Evolutionary conservation across 2,113 vertebrate species (phyloP).

Genomic region (Polypterus senegalus): DNA sequence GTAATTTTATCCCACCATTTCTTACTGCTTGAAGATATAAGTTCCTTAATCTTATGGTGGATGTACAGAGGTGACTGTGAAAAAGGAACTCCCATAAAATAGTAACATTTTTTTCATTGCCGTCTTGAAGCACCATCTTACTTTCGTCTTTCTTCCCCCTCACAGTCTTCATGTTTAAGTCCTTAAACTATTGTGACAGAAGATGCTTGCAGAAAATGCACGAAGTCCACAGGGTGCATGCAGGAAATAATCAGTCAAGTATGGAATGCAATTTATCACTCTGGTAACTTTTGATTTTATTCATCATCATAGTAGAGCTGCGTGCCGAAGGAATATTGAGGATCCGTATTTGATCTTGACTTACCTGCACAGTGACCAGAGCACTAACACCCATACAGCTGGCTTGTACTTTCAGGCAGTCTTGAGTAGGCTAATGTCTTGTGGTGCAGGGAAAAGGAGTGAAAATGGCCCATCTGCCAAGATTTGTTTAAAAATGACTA

Average conservation of each 20-base stretch:
- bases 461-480: slow-evolving; percentile 1
- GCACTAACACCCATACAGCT: slow-evolving; percentile 6
- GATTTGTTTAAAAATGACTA: neutral
- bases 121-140: too few relatives aligned
- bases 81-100: too few relatives aligned
- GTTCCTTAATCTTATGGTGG: too few relatives aligned
- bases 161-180: too few relatives aligned
- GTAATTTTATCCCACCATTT: too few relatives aligned
- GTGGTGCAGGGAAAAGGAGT: neutral
- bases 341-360: slow-evolving; percentile 6
- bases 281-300: slow-evolving; percentile 18
- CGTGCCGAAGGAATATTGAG: neutral
- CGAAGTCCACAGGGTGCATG: slow-evolving; percentile 2
- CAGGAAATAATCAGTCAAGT: slow-evolving; percentile 20
- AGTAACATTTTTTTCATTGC: too few relatives aligned
- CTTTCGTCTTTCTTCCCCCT: too few relatives aligned
- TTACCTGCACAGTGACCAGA: slow-evolving; percentile 10
- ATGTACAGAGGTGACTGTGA: too few relatives aligned
- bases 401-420: slow-evolving; percentile 8
- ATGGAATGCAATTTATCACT: slow-evolving; percentile 28
- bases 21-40: too few relatives aligned
- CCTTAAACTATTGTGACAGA: too few relatives aligned
- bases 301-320: slow-evolving; percentile 11
- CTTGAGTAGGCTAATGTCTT: neutral
- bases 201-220: too few relatives aligned